Evolutionary conservation across 2,113 vertebrate genomes (phyloP).

Genomic region (Hiodon alosoides): DNA sequence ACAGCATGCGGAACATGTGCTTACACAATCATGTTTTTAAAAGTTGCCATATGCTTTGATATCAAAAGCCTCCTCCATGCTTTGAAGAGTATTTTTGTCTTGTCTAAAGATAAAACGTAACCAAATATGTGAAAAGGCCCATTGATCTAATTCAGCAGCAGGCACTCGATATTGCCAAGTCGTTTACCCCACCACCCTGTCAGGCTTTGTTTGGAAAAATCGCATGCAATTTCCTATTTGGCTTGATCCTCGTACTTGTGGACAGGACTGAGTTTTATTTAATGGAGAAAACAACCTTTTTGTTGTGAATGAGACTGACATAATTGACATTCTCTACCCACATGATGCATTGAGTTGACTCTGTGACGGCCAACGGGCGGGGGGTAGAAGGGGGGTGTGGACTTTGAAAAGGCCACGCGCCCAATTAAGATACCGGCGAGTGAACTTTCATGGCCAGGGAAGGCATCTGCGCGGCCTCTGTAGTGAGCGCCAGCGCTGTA

Average conservation of each 20-base stretch:
- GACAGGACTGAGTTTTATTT: not conserved
- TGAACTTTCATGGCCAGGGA: not conserved
- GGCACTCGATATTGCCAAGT: not conserved
- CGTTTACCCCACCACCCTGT: constrained; percentile 16
- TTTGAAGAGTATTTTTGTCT: not conserved
- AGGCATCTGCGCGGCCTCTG: not conserved
- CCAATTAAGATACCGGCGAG: constrained; percentile 31
- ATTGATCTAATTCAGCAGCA: constrained; percentile 2
- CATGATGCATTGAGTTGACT: constrained; percentile 34
- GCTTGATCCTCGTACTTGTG: too few species aligned
- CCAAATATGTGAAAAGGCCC: constrained; percentile 22
- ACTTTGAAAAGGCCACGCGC: constrained; percentile 43
- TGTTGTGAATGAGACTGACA: constrained; percentile 9
- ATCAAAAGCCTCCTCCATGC: constrained; percentile 1
- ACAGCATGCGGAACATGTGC: constrained; percentile 31
- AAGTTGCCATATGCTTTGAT: constrained; percentile 21
- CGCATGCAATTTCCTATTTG: not conserved
- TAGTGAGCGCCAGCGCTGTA: too few species aligned
- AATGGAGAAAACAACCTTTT: constrained; percentile 4
- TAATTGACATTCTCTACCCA: constrained; percentile 34
- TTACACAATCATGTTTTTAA: constrained; percentile 33
- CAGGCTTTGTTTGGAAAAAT: constrained; percentile 11
- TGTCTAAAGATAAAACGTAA: not conserved
- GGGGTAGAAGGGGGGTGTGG: constrained; percentile 10
- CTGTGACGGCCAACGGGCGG: constrained; percentile 23